phyloP scores from a whole-genome alignment of 2,888 invertebrate species.

The Coelopa pilipes region DNA sequence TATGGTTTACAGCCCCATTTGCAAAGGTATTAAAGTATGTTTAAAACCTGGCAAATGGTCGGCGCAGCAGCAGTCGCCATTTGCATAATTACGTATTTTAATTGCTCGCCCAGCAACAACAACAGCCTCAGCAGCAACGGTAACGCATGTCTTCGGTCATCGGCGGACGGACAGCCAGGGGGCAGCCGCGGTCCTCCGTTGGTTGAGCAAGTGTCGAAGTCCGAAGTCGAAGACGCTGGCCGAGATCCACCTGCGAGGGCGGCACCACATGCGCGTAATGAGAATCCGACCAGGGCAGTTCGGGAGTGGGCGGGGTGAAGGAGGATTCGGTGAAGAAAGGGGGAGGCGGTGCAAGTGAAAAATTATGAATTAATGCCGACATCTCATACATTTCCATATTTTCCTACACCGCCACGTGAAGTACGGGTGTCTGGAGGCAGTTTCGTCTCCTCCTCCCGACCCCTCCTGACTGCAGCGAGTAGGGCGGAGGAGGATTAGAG shows the following conservation, averaged over 20 bases:
- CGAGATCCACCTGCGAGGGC: background rate
- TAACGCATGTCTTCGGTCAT: constrained; percentile 33
- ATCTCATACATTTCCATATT: constrained; percentile 5
- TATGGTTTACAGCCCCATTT: constrained; percentile 49
- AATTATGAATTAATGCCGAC: constrained; percentile 10
- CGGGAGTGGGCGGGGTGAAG: too few species aligned
- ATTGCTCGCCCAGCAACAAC: constrained; percentile 37
- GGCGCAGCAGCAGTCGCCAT: constrained; percentile 34
- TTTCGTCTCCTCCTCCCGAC: too few species aligned
- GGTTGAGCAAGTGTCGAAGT: background rate
- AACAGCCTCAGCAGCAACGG: constrained; percentile 22
- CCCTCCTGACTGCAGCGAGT: too few species aligned
- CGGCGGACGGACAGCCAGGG: background rate
- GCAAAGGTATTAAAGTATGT: constrained; percentile 44
- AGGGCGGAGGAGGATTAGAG: too few species aligned
- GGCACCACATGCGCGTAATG: constrained; percentile 32
- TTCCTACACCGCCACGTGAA: background rate
- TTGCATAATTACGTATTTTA: constrained; percentile 47
- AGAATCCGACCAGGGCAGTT: background rate
- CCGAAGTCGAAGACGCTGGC: too few species aligned
- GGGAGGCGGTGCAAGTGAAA: background rate
- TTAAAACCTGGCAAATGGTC: constrained; percentile 12
- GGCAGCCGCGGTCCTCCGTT: background rate
- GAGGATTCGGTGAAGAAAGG: background rate
- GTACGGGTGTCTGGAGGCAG: too few species aligned